phyloP scores from a whole-genome alignment of 2,113 vertebrate species.

The Siniperca chuatsi region DNA sequence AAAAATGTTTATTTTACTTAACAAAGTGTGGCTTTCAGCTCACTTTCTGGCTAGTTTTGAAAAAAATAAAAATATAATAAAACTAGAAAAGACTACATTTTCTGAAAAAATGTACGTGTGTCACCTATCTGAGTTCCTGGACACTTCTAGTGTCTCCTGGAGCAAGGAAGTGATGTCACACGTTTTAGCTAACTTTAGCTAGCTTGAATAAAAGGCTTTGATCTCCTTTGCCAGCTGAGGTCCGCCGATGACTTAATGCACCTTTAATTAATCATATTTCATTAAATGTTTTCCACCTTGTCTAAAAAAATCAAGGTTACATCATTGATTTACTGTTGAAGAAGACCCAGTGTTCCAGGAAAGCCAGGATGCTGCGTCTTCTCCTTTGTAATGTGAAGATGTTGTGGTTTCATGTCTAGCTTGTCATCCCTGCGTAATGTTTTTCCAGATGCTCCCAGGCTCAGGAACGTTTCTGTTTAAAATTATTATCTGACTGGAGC shows the following conservation, averaged over 20 bases:
- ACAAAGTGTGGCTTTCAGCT: not conserved
- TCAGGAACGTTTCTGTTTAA: constrained; percentile 68
- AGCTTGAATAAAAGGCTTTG: not conserved
- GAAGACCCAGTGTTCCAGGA: constrained; percentile 6
- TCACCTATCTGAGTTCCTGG: not conserved
- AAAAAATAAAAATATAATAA: not conserved
- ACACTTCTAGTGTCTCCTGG: not conserved
- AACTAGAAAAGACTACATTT: not conserved
- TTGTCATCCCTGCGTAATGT: constrained; percentile 64
- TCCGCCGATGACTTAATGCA: not conserved
- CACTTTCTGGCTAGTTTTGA: not conserved
- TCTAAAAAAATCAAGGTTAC: constrained; percentile 28
- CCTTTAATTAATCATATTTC: constrained; percentile 19
- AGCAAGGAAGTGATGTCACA: not conserved
- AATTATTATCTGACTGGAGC: constrained; percentile 69
- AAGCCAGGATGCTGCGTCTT: constrained; percentile 4
- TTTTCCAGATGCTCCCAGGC: constrained; percentile 27
- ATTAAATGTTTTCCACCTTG: constrained; percentile 10
- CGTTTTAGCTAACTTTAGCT: not conserved
- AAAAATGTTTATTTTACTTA: not conserved
- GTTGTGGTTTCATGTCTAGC: constrained; percentile 64
- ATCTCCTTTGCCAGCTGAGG: not conserved
- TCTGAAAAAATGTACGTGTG: too few species aligned
- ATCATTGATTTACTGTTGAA: not conserved
- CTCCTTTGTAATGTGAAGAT: constrained; percentile 39